Percentiles rank a stretch among this genome's conserved stretches.
phyloP scores from a whole-genome alignment of 92 coral and sea anemone genomes.

The Montipora capitata region DNA sequence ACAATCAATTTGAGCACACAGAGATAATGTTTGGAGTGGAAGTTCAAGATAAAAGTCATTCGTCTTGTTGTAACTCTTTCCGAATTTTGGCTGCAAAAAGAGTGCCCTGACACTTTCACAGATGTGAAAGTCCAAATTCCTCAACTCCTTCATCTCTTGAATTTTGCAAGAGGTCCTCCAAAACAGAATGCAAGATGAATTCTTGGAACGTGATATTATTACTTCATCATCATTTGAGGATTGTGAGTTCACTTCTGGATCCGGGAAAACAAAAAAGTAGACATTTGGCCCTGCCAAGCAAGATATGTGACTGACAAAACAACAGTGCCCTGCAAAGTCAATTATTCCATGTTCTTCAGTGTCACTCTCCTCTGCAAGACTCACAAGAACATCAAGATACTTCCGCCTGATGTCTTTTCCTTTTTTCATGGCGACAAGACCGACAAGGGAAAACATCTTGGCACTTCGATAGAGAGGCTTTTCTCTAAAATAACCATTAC shows the following conservation, averaged over 20 bases:
- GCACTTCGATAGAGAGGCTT: background rate
- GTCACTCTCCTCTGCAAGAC: background rate
- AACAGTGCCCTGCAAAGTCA: background rate
- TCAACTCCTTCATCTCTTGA: background rate
- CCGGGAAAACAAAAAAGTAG: background rate
- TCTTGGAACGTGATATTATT: background rate
- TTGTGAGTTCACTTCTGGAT: background rate
- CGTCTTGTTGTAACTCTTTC: background rate
- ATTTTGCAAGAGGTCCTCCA: background rate
- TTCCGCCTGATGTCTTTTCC: background rate
- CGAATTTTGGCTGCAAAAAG: slow-evolving; percentile 21
- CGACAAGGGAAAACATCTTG: background rate
- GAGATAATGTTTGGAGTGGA: background rate
- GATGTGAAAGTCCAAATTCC: background rate
- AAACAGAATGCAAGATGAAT: background rate
- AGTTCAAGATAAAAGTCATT: slow-evolving; percentile 16
- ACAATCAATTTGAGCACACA: background rate
- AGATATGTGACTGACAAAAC: background rate
- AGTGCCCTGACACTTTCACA: slow-evolving; percentile 19
- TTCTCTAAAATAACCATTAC: background rate
- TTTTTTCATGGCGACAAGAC: background rate
- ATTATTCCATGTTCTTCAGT: background rate
- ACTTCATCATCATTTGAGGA: background rate
- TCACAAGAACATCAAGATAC: background rate
- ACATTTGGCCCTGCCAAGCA: background rate